Evolutionary conservation across 2,113 vertebrate genomes (phyloP).

Genomic region (Ardeotis arabs): DNA sequence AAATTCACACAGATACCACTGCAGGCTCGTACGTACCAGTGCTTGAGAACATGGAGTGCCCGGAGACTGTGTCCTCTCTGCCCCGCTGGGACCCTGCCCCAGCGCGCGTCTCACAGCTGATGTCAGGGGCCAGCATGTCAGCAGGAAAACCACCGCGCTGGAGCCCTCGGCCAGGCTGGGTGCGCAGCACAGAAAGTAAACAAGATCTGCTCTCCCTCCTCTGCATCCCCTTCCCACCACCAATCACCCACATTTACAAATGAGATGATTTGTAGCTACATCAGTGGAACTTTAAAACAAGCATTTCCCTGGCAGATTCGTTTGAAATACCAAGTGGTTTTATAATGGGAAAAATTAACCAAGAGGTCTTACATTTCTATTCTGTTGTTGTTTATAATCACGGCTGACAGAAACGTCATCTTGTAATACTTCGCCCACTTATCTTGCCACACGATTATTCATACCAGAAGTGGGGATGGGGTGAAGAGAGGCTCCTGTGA

Average conservation of each 20-base stretch:
- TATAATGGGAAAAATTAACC: conserved; percentile 43
- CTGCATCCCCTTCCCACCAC: background rate
- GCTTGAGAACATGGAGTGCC: background rate
- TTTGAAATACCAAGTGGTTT: conserved; percentile 38
- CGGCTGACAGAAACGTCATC: conserved; percentile 22
- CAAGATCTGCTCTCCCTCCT: background rate
- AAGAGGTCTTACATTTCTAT: conserved; percentile 13
- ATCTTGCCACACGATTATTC: conserved; percentile 41
- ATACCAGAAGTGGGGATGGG: background rate
- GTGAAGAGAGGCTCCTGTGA: background rate
- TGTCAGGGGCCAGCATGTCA: background rate
- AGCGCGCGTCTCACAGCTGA: background rate
- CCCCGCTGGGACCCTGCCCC: background rate
- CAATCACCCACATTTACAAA: background rate
- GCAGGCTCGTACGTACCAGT: background rate
- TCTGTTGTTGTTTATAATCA: conserved; percentile 52
- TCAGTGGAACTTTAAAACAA: background rate
- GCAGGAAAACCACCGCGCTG: rapidly evolving
- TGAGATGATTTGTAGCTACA: background rate
- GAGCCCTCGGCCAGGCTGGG: background rate
- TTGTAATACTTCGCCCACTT: conserved; percentile 39
- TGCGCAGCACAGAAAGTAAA: background rate
- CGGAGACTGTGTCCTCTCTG: background rate
- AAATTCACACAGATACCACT: background rate
- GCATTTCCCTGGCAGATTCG: background rate